A percentile compares a stretch with the other conserved stretches of the same genome.
Conservation (phyloP, 2,888 invertebrate species). For the Tridacna crocea region DNA sequence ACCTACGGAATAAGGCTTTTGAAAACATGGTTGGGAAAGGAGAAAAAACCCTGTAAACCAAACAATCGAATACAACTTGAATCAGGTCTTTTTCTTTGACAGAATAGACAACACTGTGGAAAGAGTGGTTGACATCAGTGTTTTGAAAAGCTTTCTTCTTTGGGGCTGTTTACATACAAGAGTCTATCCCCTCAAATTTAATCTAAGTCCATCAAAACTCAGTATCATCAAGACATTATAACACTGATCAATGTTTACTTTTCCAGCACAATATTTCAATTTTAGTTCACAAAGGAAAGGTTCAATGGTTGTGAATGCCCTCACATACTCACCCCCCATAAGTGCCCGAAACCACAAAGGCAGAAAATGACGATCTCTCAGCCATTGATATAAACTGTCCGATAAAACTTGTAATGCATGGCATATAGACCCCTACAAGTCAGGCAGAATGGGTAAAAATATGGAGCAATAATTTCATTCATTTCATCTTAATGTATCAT, state of each 20-base stretch:
- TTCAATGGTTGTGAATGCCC: constrained; percentile 15
- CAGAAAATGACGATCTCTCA: constrained; percentile 88
- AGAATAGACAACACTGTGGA: too few relatives aligned
- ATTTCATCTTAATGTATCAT: background rate
- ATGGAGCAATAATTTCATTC: background rate
- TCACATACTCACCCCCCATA: constrained; percentile 82
- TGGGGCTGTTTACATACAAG: too few relatives aligned
- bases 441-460: constrained; percentile 1
- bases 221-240: too few relatives aligned
- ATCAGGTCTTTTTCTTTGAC: too few relatives aligned
- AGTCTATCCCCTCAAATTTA: too few relatives aligned
- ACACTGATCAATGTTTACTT: background rate
- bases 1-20: too few relatives aligned
- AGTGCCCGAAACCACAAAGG: constrained; percentile 86
- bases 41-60: too few relatives aligned
- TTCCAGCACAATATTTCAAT: background rate
- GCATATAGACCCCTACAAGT: constrained; percentile 87
- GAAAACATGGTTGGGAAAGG: too few relatives aligned
- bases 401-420: constrained; percentile 89
- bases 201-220: too few relatives aligned
- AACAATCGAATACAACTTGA: too few relatives aligned
- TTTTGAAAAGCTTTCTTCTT: too few relatives aligned
- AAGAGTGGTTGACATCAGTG: too few relatives aligned
- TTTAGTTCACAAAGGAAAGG: background rate
- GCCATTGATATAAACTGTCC: constrained; percentile 87